Percentiles rank a stretch among this genome's conserved stretches.
Evolutionary conservation across 2,888 invertebrate genomes (phyloP).

Genomic region (Pyrochroa serraticornis): DNA sequence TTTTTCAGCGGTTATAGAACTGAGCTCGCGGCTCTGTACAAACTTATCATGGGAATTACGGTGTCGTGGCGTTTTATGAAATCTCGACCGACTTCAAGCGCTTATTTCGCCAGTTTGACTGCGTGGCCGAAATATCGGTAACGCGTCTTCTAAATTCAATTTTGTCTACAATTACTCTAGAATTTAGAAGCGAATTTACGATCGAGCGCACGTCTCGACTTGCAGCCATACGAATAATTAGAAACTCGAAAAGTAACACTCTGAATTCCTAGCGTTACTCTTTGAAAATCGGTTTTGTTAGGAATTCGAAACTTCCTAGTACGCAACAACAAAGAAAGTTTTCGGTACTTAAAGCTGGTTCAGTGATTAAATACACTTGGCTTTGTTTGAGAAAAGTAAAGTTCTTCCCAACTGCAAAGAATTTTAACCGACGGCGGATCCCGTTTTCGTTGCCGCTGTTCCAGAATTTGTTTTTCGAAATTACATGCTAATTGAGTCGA

Average conservation of each 20-base stretch:
- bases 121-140: too few species aligned
- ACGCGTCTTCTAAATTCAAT: too few species aligned
- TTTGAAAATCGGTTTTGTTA: constrained; percentile 34
- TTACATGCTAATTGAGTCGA: constrained; percentile 24
- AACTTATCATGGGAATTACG: too few species aligned
- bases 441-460: constrained; percentile 9
- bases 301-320: constrained; percentile 33
- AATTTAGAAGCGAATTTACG: too few species aligned
- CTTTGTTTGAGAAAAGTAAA: constrained; percentile 30
- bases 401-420: constrained; percentile 23
- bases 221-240: constrained; percentile 13
- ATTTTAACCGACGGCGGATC: constrained; percentile 14
- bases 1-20: not conserved
- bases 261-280: constrained; percentile 36
- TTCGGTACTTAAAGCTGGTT: constrained; percentile 37
- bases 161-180: too few species aligned
- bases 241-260: constrained; percentile 29
- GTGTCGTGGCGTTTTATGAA: too few species aligned
- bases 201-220: too few species aligned
- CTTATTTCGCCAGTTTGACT: too few species aligned
- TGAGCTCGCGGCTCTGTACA: not conserved
- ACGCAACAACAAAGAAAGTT: constrained; percentile 37
- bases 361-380: constrained; percentile 39
- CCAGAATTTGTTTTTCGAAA: constrained; percentile 17
- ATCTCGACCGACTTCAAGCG: too few species aligned